A percentile compares a stretch with the other conserved stretches of the same genome.
Evolutionary conservation across 2,113 vertebrate genomes (phyloP).

Genomic region (Butorides virescens): DNA sequence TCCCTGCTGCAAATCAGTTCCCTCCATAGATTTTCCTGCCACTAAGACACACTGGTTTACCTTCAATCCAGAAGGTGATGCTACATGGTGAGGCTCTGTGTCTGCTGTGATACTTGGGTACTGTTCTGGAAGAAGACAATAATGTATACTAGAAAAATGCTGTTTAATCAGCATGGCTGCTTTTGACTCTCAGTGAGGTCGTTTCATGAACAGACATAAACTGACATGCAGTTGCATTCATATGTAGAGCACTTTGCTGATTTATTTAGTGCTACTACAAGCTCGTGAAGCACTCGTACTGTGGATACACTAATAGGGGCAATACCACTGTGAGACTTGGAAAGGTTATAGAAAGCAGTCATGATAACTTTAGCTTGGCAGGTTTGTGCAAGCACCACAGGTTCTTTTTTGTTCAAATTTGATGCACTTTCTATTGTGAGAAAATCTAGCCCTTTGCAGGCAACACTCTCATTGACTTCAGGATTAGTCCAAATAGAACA

Average conservation of each 20-base stretch:
- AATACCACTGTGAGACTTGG: neutral
- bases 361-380: neutral
- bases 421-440: neutral
- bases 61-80: too few relatives aligned
- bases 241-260: neutral
- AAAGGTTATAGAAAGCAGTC: neutral
- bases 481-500: neutral
- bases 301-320: neutral
- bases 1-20: neutral
- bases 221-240: neutral
- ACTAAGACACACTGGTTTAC: rapidly evolving
- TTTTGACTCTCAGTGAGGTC: neutral
- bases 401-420: neutral
- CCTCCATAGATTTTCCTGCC: neutral
- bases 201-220: neutral
- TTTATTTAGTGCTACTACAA: neutral
- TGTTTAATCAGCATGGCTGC: neutral
- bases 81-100: neutral
- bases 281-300: neutral
- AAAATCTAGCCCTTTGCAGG: neutral
- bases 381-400: neutral
- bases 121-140: neutral
- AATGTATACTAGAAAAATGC: rapidly evolving
- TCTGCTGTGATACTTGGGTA: neutral
- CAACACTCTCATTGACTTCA: neutral